These are phyloP conservation scores for Myotis lucifugus DNA, from an alignment of 2,113 vertebrate species.

Conservation along the genomic window DNA sequence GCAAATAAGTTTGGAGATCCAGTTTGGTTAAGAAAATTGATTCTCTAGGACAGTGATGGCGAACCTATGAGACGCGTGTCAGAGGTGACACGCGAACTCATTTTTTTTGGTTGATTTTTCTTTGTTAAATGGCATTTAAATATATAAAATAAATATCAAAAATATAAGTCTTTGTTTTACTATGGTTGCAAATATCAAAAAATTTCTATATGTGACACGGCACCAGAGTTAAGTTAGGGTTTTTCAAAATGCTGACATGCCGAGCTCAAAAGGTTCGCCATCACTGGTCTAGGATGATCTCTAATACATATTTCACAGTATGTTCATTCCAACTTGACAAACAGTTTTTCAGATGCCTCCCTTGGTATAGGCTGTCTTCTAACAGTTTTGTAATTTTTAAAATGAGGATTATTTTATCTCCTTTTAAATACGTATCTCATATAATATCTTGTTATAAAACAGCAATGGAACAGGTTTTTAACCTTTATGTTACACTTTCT, in stretches of 20 bases:
- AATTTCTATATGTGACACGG: too few species aligned
- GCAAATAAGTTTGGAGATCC: background rate
- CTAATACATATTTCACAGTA: background rate
- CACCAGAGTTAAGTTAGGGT: too few species aligned
- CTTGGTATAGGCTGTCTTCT: background rate
- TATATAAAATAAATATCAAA: too few species aligned
- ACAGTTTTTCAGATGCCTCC: background rate
- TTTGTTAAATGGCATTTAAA: too few species aligned
- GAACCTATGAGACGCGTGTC: too few species aligned
- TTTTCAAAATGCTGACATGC: too few species aligned
- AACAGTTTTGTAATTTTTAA: background rate
- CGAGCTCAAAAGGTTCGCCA: too few species aligned
- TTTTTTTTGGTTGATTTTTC: too few species aligned
- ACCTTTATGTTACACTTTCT: background rate
- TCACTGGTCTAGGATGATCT: background rate
- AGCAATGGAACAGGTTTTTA: background rate
- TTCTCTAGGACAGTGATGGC: background rate
- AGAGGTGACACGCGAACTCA: too few species aligned
- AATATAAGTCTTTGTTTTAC: too few species aligned
- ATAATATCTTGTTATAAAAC: constrained; percentile 19
- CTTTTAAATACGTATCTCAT: background rate
- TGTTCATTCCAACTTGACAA: background rate
- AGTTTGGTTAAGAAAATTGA: background rate
- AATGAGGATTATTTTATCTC: background rate
- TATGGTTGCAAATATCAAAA: too few species aligned